A percentile compares a stretch with the other conserved stretches of the same genome.
These are phyloP conservation scores for Drosophila glabriapex DNA, from an alignment of 2,888 invertebrate species.

Conservation along the genomic window DNA sequence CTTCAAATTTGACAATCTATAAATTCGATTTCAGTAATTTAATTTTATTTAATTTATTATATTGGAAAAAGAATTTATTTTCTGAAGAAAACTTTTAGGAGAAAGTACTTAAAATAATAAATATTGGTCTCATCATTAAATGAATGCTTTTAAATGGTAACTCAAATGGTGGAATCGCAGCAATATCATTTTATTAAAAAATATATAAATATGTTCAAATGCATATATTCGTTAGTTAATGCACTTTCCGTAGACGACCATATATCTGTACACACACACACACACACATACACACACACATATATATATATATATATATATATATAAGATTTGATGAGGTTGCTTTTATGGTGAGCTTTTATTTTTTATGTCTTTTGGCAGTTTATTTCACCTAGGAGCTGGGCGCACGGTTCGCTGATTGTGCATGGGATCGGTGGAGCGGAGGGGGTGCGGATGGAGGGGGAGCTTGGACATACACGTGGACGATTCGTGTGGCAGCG, in stretches of 20 bases:
- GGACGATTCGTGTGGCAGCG: slow-evolving; percentile 54
- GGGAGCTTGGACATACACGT: slow-evolving; percentile 3
- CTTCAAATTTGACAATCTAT: not conserved
- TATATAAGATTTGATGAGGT: slow-evolving; percentile 14
- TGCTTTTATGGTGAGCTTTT: slow-evolving; percentile 31
- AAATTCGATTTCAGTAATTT: accelerated
- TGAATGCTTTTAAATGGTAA: not conserved
- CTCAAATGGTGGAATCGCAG: not conserved
- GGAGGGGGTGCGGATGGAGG: not conserved
- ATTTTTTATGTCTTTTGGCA: slow-evolving; percentile 8
- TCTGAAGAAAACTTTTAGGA: not conserved
- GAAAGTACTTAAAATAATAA: not conserved
- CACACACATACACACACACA: no score
- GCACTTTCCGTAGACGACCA: slow-evolving; percentile 2
- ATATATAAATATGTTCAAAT: not conserved
- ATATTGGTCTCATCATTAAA: not conserved
- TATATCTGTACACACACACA: not conserved
- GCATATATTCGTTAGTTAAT: slow-evolving; percentile 1
- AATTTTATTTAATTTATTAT: not conserved
- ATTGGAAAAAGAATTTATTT: not conserved
- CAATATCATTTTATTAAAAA: not conserved
- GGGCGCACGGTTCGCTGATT: slow-evolving; percentile 19
- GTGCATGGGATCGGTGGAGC: not conserved
- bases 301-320: not conserved
- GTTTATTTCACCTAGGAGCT: slow-evolving; percentile 35